Conservation (phyloP, 37 sponge, comb jelly and placozoan genomes). For the Mnemiopsis leidyi region DNA sequence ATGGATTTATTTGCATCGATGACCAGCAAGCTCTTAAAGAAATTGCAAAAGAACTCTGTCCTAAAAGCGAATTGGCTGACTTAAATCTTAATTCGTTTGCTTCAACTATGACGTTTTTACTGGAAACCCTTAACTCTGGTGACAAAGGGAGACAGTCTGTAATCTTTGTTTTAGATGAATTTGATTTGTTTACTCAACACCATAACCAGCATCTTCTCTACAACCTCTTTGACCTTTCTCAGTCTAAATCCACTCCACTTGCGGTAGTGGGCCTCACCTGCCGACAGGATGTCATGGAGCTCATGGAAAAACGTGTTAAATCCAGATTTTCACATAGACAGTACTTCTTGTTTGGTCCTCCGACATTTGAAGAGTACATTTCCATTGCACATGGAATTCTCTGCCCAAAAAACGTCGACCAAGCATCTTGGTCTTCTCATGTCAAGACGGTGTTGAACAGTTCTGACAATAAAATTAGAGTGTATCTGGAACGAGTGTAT, state of each 20-base stretch:
- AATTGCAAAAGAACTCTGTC: constrained; percentile 75
- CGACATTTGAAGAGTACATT: constrained; percentile 73
- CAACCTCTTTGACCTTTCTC: constrained; percentile 85
- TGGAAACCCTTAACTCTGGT: constrained; percentile 76
- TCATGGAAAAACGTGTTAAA: constrained; percentile 90
- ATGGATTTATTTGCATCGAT: constrained; percentile 77
- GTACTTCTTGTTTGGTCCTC: constrained; percentile 70
- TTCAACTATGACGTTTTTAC: constrained; percentile 74
- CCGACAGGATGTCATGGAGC: constrained; percentile 83
- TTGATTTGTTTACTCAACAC: constrained; percentile 89
- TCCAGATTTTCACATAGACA: constrained; percentile 91
- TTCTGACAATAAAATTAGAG: background rate
- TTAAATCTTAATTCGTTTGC: constrained; percentile 70
- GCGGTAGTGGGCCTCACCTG: constrained; percentile 85
- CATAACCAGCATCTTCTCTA: constrained; percentile 90
- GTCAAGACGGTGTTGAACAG: constrained; percentile 67
- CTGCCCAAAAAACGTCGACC: background rate
- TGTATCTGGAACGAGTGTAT: constrained; percentile 25
- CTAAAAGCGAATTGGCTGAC: constrained; percentile 68
- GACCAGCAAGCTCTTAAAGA: constrained; percentile 80
- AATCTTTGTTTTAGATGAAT: constrained; percentile 87
- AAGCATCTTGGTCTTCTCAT: background rate
- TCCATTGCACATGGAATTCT: constrained; percentile 67
- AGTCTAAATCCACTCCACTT: constrained; percentile 74
- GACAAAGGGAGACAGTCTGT: constrained; percentile 71